Conservation (phyloP, 2,888 invertebrate genomes). For the Cyclophora punctaria region DNA sequence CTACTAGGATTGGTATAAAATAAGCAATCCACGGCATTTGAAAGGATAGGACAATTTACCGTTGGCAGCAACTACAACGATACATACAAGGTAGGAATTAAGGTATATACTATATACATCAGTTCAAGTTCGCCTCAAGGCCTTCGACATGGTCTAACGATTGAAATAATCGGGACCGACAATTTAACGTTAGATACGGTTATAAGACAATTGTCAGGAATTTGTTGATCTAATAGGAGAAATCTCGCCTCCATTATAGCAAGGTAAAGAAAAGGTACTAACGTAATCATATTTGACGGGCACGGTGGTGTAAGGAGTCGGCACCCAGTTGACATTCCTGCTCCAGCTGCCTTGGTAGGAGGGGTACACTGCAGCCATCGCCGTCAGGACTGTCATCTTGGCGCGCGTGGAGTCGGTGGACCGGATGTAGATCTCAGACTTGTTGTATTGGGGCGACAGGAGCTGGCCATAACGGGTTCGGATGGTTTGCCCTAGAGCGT, state of each 20-base stretch:
- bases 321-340: constrained; percentile 30
- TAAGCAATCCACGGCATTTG: too few relatives aligned
- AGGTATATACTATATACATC: too few relatives aligned
- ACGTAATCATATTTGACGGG: constrained; percentile 35
- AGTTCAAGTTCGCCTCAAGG: too few relatives aligned
- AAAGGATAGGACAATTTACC: too few relatives aligned
- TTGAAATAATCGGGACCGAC: too few relatives aligned
- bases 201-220: too few relatives aligned
- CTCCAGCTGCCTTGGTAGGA: constrained; percentile 27
- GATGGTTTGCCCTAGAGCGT: constrained; percentile 28
- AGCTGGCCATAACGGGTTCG: constrained; percentile 29
- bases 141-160: too few relatives aligned
- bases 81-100: too few relatives aligned
- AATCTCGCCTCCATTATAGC: too few relatives aligned
- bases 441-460: constrained; percentile 32
- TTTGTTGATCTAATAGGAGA: too few relatives aligned
- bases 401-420: constrained; percentile 41
- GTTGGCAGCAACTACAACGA: too few relatives aligned
- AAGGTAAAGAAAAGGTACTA: constrained; percentile 15
- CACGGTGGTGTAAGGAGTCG: constrained; percentile 38
- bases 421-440: constrained; percentile 40
- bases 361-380: constrained; percentile 37
- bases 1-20: constrained; percentile 3
- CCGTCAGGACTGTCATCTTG: constrained; percentile 39
- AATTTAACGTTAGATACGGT: too few relatives aligned